Evolutionary conservation across 2,113 vertebrate genomes (phyloP).

Genomic region (Oncorhynchus gorbuscha): DNA sequence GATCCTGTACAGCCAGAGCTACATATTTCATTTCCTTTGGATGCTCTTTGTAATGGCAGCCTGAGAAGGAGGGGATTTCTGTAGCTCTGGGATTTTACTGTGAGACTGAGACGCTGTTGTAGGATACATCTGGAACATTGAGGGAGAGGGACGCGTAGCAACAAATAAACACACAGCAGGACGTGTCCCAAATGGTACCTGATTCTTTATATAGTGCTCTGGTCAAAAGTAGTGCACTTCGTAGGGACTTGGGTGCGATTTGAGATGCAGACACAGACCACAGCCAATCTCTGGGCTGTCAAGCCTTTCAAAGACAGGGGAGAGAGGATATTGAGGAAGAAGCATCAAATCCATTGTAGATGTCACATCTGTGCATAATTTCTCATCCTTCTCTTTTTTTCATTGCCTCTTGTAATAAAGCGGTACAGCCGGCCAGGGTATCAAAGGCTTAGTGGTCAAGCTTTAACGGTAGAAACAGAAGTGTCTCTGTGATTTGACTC

Average conservation of each 20-base stretch:
- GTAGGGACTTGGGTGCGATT: too few species aligned
- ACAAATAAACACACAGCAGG: neutral
- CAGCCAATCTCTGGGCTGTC: neutral
- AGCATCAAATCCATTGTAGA: neutral
- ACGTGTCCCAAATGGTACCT: too few species aligned
- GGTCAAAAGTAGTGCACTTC: too few species aligned
- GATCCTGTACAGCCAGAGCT: conserved; percentile 1
- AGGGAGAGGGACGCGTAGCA: neutral
- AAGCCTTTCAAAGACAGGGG: conserved; percentile 13
- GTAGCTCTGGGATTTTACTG: neutral
- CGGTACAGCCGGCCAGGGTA: neutral
- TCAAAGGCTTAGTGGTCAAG: neutral
- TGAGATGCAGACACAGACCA: neutral
- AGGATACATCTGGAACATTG: conserved; percentile 11
- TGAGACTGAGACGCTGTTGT: neutral
- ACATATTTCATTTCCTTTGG: neutral
- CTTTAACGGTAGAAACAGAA: neutral
- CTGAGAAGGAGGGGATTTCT: neutral
- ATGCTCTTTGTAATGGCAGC: neutral
- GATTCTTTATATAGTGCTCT: too few species aligned
- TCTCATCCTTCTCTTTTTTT: neutral
- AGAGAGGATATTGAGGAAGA: conserved; percentile 3
- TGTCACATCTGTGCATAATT: neutral
- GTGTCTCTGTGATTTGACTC: neutral
- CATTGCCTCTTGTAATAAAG: neutral